phyloP scores from a whole-genome alignment of 2,797 vertebrate species.

The Chloroceryle amazona region DNA sequence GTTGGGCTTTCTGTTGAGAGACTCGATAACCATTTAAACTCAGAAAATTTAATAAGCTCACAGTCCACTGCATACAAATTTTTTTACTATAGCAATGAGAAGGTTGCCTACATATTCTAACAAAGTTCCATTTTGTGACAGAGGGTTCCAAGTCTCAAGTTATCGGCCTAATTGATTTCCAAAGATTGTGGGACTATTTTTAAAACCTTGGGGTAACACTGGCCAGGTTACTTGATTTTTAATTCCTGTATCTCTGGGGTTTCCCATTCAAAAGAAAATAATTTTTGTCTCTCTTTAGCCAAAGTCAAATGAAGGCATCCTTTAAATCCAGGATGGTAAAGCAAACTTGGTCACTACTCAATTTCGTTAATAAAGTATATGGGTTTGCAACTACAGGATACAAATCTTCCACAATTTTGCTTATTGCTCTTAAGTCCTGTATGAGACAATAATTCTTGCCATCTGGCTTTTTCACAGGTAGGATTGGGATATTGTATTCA shows the following conservation, averaged over 20 bases:
- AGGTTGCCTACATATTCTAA: not conserved
- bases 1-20: not conserved
- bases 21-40: not conserved
- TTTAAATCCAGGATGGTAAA: not conserved
- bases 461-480: not conserved
- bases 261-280: not conserved
- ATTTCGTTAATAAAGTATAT: not conserved
- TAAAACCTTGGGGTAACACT: not conserved
- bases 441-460: not conserved
- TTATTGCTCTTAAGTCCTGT: not conserved
- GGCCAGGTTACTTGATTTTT: not conserved
- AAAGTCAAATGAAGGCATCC: not conserved
- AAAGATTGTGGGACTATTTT: not conserved
- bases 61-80: not conserved
- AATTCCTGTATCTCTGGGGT: not conserved
- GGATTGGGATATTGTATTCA: not conserved
- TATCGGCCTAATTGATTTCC: not conserved
- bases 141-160: not conserved
- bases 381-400: not conserved
- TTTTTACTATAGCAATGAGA: not conserved
- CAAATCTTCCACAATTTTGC: not conserved
- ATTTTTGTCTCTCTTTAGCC: not conserved
- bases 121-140: not conserved
- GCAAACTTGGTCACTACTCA: not conserved
- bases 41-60: not conserved